These are phyloP conservation scores for Lagria hirta DNA, from an alignment of 2,888 invertebrate genomes.

Conservation along the genomic window DNA sequence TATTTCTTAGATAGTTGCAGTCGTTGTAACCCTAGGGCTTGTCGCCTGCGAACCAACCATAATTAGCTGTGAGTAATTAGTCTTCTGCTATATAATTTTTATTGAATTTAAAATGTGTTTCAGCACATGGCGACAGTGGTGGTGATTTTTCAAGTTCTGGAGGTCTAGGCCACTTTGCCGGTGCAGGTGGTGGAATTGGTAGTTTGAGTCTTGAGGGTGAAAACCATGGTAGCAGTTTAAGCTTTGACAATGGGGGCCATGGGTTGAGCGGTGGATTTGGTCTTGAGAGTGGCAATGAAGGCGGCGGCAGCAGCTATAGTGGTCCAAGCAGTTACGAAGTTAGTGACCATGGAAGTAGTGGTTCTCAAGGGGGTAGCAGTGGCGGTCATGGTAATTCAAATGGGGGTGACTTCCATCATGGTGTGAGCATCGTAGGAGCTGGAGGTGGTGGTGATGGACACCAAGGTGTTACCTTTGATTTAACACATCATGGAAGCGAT, in stretches of 20 bases:
- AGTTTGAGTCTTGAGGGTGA: constrained; percentile 5
- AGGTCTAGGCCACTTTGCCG: constrained; percentile 1
- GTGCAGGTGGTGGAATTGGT: constrained; percentile 6
- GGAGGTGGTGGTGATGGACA: constrained; percentile 9
- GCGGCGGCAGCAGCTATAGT: constrained; percentile 10
- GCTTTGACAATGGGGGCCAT: neutral
- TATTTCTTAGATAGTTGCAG: constrained; percentile 4
- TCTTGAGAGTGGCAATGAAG: too few relatives aligned
- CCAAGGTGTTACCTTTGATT: constrained; percentile 11
- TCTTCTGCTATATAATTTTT: too few relatives aligned
- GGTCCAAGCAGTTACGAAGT: constrained; percentile 13
- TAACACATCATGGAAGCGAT: constrained; percentile 14
- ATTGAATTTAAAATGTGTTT: too few relatives aligned
- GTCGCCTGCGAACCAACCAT: too few relatives aligned
- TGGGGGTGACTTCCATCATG: constrained; percentile 15
- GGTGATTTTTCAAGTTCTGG: neutral
- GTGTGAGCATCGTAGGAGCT: constrained; percentile 15
- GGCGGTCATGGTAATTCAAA: constrained; percentile 6
- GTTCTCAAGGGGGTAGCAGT: constrained; percentile 3
- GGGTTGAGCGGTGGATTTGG: neutral
- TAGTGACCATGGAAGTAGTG: neutral
- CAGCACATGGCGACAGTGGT: too few relatives aligned
- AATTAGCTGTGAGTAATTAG: too few relatives aligned
- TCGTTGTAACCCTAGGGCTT: constrained; percentile 3
- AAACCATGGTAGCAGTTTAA: neutral